Base-by-base conservation (phyloP, 2,797 vertebrate genomes). In the Sebastes minor region DNA sequence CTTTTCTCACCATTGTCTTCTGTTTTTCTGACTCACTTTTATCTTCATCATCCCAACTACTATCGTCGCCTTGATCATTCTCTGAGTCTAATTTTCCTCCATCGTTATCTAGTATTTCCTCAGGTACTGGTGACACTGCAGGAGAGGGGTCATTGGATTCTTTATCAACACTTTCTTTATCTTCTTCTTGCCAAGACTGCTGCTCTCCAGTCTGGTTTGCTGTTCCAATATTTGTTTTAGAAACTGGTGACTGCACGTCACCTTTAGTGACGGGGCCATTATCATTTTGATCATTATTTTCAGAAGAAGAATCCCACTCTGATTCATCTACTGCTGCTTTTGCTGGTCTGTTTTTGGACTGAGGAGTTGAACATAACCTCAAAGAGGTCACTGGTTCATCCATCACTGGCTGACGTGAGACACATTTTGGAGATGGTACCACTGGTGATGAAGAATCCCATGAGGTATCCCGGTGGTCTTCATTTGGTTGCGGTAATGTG, bases 291-390 rank as follows among this genome's bases (percentile, higher is more conserved):
- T 82, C 66, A 18, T 88, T 64, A 67, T 78, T 78, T 84, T 89
- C 84, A 79, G 90, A 88, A 5, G 70, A 62, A 14, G 91, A 94
- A 85, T 91, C 81, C 90, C 88, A 93, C n/a, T 88, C 84, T 1
- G 88, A 93, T 42, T 87, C 84, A 27, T 86, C 86, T 62, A 11
- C 57, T 30, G 42, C 25, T 56, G 23, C 32, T 81, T 77, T 69
- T 14, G 3, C 23, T 57, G 60, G 22, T 55, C 33, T 74, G 22
- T 20, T 72, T 80, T 66, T 74, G 12, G 74, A 74, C 23, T 46
- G 55, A 56, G 65, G 67, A 33, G 64, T 9, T 74, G 69, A 62
- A 69, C 52, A 35, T 8, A 53, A 33, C 57, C 25, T 61, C 28
- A 25, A n/a, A 77, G 76, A 57, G 2, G 79, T 33, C n/a, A 30